Evolutionary conservation across 2,113 vertebrate species (phyloP), one percentile per base, ranked within the genome.

Genomic region (Aegithalos caudatus): DNA sequence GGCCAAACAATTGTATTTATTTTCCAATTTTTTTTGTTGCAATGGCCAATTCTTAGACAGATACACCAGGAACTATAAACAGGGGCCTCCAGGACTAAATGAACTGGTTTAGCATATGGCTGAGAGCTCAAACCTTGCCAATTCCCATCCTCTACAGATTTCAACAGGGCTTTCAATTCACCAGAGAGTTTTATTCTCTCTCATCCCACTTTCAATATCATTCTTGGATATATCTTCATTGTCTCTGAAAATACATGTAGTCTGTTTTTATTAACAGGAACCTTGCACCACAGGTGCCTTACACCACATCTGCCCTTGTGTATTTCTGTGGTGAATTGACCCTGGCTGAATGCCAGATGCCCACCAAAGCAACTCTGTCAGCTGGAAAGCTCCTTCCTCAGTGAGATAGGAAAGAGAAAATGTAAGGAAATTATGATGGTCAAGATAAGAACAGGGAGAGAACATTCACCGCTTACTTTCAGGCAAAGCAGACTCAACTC

Each of bases 211-310:
- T 92, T 85, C 88, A 89, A 42, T 69, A 50, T 79, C 35, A 5
- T 95, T 92, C 81, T 54, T 76, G 35, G 81, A 57, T 27, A 73
- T 48, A 53, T 40, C 86, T 95, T 94, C 69, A 81, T 84, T 83
- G 51, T 18, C 72, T 70, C 66, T 83, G 91, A 83, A 88, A 88
- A 66, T 47, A 37, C 15, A 14, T 65, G 27, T 51, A 56, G 14
- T 88, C 72, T 88, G 31, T 64, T 84, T 84, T 64, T 80, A 44
- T 58, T 84, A 81, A 51, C 31, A 74, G 27, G 25, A 84, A 28
- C 33, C 86, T 89, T 81, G 69, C 61, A 67, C 28, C 28, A 45
- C 78, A 74, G 38, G 47, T 60, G 47, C 53, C n/a, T 93, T 87
- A 37, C 47, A 42, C 38, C 19, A 56, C 37, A 14, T 54, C 67